Conservation (phyloP, 1,140 invertebrate species). For the Eriocheir sinensis region DNA sequence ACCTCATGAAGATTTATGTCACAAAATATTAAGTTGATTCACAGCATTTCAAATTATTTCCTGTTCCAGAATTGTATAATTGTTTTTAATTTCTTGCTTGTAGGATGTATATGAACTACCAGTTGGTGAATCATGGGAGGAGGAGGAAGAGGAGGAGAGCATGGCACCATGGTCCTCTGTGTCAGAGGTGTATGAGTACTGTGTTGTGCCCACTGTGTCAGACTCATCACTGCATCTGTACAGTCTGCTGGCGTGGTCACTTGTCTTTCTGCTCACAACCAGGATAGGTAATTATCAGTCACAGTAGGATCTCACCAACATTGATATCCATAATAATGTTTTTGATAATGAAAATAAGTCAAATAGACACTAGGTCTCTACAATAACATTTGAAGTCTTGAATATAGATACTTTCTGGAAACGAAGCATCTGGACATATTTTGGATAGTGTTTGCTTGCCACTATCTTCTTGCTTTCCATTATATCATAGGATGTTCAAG, state of each 20-base stretch:
- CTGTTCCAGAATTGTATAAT: background rate
- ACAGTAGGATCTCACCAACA: no score
- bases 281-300: conserved; percentile 59
- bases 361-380: no score
- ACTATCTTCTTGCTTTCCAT: no score
- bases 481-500: no score
- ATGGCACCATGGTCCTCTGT: conserved; percentile 31
- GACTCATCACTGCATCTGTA: conserved; percentile 59
- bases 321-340: no score
- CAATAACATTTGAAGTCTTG: no score
- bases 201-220: conserved; percentile 62
- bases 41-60: background rate
- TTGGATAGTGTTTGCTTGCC: no score
- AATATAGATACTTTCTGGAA: no score
- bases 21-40: background rate
- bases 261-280: conserved; percentile 47
- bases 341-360: no score
- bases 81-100: background rate
- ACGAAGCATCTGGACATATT: no score
- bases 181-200: conserved; percentile 70
- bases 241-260: conserved; percentile 58
- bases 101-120: conserved; percentile 66
- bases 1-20: background rate
- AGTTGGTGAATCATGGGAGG: conserved; percentile 50
- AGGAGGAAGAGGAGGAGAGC: conserved; percentile 43